Base-by-base conservation (phyloP, 2,888 invertebrate species). In the Panorpa germanica region DNA sequence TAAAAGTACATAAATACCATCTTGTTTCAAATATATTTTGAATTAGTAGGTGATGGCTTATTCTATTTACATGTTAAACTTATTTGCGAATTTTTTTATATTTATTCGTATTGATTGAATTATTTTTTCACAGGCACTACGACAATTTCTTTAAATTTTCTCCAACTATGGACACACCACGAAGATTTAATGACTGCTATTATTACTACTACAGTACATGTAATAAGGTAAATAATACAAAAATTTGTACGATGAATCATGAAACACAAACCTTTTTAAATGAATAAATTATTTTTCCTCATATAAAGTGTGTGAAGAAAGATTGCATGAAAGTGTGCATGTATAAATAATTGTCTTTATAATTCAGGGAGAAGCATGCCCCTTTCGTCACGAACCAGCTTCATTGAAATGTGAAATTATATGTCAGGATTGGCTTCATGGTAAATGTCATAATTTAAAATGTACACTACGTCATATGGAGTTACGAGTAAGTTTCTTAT, bases 161-260 rank as follows among this genome's bases (percentile, higher is more conserved):
- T 48, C 52, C 53, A 23, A 50, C 50, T 40, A 68, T 75, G 68
- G 73, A 74, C 57, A 70, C 70, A 43, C 70, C 69, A 43, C 64
- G 69, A 46, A 75, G 74, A 59, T 71, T 75, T 52, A 74, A 78
- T 54, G 83, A 83, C 54, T 85, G 83, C 55, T 83, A 83, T 56
- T 85, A 82, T 60, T 85, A 73, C 56, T 85, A 78, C 52, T 82
- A 83, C 51, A 82, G 82, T 33, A 76, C 75, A 38, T 85, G 83
- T 52, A 70, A 70, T 38, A 83, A 82, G 71, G 82, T 82, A 58
- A 57, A 57, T 44, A 35, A 35, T 36, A 33, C 19, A 17, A 14
- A 10, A 25, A 28, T 10, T 11, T 17, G 19, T 26, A 24, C 19
- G 15, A 13, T 29, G 20, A 18, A 12, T 29, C 19, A 25, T 12